A percentile compares a stretch with the other conserved stretches of the same genome.
phyloP scores from a whole-genome alignment of 2,797 vertebrate genomes.

The Pogoniulus pusillus region DNA sequence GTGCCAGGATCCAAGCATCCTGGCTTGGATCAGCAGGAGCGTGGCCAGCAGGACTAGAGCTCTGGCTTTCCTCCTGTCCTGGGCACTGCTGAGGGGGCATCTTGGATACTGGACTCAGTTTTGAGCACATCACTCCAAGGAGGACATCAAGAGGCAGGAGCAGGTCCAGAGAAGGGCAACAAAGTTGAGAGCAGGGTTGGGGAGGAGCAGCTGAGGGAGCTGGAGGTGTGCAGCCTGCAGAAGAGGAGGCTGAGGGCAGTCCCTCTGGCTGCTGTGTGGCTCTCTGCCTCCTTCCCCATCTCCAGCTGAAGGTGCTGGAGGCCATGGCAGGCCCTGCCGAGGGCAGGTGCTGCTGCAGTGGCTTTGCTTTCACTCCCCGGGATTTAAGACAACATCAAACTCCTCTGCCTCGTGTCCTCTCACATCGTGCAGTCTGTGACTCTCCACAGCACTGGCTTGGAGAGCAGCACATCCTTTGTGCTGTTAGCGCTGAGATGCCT shows the following conservation, averaged over 20 bases:
- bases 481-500: not conserved
- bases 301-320: not conserved
- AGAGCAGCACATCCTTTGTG: not conserved
- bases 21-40: not conserved
- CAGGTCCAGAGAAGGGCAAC: too few species aligned
- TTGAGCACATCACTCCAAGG: too few species aligned
- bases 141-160: too few species aligned
- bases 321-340: not conserved
- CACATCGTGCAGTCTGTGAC: not conserved
- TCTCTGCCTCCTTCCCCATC: not conserved
- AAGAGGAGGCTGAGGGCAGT: too few species aligned
- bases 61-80: too few species aligned
- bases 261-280: too few species aligned
- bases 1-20: not conserved
- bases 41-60: too few species aligned
- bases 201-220: too few species aligned
- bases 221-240: too few species aligned
- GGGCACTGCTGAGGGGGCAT: too few species aligned
- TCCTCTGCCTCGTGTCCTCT: constrained; percentile 33
- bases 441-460: not conserved
- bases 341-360: not conserved
- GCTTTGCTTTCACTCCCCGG: not conserved
- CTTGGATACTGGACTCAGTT: too few species aligned
- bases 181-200: too few species aligned
- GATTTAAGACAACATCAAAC: not conserved